Evolutionary conservation across 2,797 vertebrate genomes (phyloP).

Genomic region (Tamandua tetradactyla): DNA sequence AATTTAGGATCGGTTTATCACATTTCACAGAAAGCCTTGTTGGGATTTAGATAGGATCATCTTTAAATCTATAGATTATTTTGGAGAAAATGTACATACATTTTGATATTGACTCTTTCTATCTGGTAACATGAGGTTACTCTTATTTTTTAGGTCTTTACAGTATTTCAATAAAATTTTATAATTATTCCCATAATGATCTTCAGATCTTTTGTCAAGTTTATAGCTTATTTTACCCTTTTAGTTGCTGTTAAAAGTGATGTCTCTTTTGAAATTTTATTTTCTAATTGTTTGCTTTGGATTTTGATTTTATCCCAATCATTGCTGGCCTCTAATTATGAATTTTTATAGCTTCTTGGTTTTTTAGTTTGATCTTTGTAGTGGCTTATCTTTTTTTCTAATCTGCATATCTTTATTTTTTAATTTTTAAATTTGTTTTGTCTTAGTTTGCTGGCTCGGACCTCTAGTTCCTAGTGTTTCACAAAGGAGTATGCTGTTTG

Average conservation of each 20-base stretch:
- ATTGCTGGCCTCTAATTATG: neutral
- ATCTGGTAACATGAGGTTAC: neutral
- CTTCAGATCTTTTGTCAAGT: neutral
- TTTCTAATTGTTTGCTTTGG: neutral
- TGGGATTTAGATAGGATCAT: neutral
- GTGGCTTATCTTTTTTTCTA: neutral
- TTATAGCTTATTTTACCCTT: neutral
- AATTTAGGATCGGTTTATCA: neutral
- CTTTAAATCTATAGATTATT: neutral
- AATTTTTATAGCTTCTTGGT: neutral
- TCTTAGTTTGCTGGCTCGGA: neutral
- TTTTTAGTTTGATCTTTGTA: neutral
- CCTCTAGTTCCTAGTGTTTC: neutral
- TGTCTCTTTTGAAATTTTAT: neutral
- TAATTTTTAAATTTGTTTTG: neutral
- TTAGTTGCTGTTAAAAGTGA: neutral
- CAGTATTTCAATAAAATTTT: neutral
- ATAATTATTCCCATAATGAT: neutral
- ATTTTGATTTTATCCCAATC: neutral
- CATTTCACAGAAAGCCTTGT: neutral
- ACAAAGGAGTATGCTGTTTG: neutral
- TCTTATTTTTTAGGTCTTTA: neutral
- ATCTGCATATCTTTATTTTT: slow-evolving; percentile 23
- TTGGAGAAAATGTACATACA: neutral
- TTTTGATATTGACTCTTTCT: neutral